Conservation (phyloP, 2,113 vertebrate species). For the Anguilla japonica region DNA sequence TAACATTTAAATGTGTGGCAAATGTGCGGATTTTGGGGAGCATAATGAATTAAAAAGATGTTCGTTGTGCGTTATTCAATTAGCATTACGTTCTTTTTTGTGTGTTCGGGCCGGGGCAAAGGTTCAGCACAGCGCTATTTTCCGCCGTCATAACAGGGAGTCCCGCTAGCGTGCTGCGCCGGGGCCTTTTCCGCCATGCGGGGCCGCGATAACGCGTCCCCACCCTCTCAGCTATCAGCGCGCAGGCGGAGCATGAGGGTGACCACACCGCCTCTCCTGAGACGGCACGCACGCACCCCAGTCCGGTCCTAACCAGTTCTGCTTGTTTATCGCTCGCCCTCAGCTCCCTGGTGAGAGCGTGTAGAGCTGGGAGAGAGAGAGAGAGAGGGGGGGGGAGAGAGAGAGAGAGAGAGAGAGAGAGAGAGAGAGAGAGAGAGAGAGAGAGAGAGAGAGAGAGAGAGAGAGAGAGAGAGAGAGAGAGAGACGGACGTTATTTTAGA, state of each 20-base stretch:
- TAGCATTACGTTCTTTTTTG: not conserved
- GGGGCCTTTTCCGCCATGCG: constrained; percentile 22
- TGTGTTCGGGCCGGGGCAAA: not conserved
- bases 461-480: too few relatives aligned
- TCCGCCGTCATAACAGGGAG: not conserved
- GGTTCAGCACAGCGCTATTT: not conserved
- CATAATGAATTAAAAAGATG: too few relatives aligned
- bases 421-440: too few relatives aligned
- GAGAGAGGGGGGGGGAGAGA: not conserved
- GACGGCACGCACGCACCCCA: not conserved
- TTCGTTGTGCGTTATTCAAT: too few relatives aligned
- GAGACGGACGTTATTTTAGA: not conserved
- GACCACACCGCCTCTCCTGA: constrained; percentile 24
- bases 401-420: too few relatives aligned
- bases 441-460: too few relatives aligned
- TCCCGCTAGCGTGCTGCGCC: not conserved
- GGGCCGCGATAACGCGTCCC: constrained; percentile 43
- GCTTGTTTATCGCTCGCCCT: not conserved
- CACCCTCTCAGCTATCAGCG: constrained; percentile 38
- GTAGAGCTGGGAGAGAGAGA: not conserved
- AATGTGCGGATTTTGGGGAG: too few relatives aligned
- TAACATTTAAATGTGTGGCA: too few relatives aligned
- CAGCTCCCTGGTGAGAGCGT: not conserved
- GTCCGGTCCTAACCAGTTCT: constrained; percentile 20
- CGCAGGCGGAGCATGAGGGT: constrained; percentile 8